Evolutionary conservation across 2,113 vertebrate species (phyloP).

Genomic region (Heteronetta atricapilla): DNA sequence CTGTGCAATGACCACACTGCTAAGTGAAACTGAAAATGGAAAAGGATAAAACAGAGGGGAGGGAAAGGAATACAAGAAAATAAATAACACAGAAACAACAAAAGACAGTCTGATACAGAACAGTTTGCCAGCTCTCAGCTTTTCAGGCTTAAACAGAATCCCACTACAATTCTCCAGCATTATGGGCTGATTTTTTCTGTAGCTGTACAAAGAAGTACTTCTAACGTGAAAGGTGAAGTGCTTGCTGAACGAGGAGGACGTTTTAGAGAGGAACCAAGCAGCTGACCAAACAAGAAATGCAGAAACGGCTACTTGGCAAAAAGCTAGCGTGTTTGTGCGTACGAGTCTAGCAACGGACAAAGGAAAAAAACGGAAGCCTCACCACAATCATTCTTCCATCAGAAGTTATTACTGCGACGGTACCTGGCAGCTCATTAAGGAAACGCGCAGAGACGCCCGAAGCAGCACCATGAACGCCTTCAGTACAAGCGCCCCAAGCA

Average conservation of each 20-base stretch:
- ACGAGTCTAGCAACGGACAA: not conserved
- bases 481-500: not conserved
- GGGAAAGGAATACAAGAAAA: accelerated
- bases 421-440: conserved; percentile 85
- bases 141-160: not conserved
- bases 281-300: not conserved
- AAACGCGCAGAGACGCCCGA: not conserved
- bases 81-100: not conserved
- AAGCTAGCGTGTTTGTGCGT: not conserved
- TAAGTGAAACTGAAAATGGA: not conserved
- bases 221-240: not conserved
- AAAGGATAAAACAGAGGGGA: accelerated
- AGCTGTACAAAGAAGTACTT: not conserved
- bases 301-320: not conserved
- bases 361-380: conserved; percentile 44
- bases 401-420: conserved; percentile 95
- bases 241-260: not conserved
- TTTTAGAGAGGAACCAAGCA: not conserved
- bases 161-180: not conserved
- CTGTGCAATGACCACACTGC: not conserved
- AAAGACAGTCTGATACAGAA: not conserved
- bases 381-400: conserved; percentile 99
- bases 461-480: not conserved
- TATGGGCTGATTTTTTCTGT: not conserved
- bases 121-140: not conserved